Conservation (phyloP, 2,113 vertebrate species). For the Sylvilagus bachmani region DNA sequence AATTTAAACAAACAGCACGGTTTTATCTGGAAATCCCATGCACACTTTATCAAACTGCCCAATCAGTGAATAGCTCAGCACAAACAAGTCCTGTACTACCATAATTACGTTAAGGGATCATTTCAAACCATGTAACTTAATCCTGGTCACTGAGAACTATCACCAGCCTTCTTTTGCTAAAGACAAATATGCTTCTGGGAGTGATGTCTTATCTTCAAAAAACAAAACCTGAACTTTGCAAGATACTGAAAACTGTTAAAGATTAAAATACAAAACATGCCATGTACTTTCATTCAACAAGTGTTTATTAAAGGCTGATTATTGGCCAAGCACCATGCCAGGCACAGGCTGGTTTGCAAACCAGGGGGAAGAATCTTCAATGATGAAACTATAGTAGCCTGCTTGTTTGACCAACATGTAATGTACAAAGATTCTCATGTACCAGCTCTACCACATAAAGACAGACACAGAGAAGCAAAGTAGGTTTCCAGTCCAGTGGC, state of each 20-base stretch:
- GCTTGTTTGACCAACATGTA: neutral
- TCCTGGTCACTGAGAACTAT: neutral
- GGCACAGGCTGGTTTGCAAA: neutral
- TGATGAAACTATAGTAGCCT: neutral
- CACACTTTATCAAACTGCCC: neutral
- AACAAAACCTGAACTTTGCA: neutral
- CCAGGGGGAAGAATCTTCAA: neutral
- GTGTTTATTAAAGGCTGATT: neutral
- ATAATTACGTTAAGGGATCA: neutral
- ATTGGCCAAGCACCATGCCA: neutral
- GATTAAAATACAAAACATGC: neutral
- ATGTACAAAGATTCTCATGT: neutral
- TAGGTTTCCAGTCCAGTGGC: neutral
- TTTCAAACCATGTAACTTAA: neutral
- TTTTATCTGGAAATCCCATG: neutral
- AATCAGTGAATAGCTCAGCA: neutral
- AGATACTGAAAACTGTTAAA: constrained; percentile 30
- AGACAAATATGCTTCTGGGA: neutral
- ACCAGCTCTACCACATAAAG: neutral
- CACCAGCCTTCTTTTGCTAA: neutral
- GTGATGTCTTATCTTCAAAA: neutral
- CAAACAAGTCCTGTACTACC: neutral
- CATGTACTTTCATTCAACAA: constrained; percentile 4
- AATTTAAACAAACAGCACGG: constrained; percentile 27
- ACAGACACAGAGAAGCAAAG: neutral